Evolutionary conservation across 2,113 vertebrate species (phyloP).

Genomic region (Melanerpes aurifrons): DNA sequence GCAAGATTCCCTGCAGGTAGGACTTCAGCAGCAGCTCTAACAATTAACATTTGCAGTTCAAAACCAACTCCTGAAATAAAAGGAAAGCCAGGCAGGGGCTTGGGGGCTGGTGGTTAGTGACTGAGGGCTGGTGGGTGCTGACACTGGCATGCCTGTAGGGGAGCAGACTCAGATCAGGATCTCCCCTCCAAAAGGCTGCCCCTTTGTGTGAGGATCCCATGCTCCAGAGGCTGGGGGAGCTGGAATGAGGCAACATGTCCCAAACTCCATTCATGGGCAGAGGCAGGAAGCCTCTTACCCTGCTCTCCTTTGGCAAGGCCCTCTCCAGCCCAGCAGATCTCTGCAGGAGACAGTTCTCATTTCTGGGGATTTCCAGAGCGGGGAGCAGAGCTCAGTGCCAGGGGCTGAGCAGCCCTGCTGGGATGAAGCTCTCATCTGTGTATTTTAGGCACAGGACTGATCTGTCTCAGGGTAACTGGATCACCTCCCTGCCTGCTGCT

Average conservation of each 20-base stretch:
- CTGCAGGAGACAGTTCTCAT: not conserved
- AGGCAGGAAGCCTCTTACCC: not conserved
- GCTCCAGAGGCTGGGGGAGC: accelerated
- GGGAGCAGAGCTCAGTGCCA: not conserved
- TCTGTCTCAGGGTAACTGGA: no score
- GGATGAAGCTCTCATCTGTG: not conserved
- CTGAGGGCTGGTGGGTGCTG: not conserved
- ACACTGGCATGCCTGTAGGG: not conserved
- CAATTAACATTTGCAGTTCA: slow-evolving; percentile 4
- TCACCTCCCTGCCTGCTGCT: not conserved
- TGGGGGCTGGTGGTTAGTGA: not conserved
- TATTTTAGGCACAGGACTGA: not conserved
- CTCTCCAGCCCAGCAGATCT: not conserved
- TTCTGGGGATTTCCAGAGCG: not conserved
- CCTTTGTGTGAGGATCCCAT: not conserved
- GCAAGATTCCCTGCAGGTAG: slow-evolving; percentile 70
- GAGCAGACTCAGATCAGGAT: accelerated
- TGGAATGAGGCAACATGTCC: not conserved
- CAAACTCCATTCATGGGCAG: accelerated
- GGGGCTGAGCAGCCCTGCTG: not conserved
- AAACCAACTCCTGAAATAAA: not conserved
- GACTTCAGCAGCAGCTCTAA: not conserved
- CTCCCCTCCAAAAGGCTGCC: not conserved
- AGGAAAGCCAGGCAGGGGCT: not conserved
- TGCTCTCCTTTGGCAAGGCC: not conserved